Base-by-base conservation (phyloP, 2,113 vertebrate genomes). In the Ovibos moschatus region DNA sequence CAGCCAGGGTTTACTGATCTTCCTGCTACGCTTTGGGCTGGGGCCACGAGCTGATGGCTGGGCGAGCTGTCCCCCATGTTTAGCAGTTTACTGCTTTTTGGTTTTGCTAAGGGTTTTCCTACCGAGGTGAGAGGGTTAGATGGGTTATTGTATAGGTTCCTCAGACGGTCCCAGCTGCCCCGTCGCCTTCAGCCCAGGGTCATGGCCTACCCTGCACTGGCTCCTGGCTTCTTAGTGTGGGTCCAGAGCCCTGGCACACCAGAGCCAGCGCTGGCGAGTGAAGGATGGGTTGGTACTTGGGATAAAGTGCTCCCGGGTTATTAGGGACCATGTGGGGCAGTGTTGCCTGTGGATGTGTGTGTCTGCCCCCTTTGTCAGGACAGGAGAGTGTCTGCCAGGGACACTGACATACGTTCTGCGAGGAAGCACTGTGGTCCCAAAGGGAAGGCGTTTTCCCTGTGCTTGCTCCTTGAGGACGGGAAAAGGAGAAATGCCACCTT, bases 341-440 rank as follows among this genome's bases (percentile, higher is more conserved):
- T 1, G 7, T 12, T 23, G 36, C 4, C 2, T 43, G 76, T 40
- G 28, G 13, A 19, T 11, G 23, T 2, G 40, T 10, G 4, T 12
- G 6, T 28, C 45, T 23, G 3, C 8, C 9, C 10, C 16, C 6
- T 28, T 67, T 28, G 19, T 53, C n/a, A n/a, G 60, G 67, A 79
- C 13, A 4, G 10, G 51, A 3, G 14, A 2, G 19, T 9, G 7
- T 36, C 67, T 55, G 40, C 28, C 13, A 6, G 58, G 36, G 51
- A 47, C 71, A 71, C 45, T 14, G 50, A 25, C 3, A 36, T 55
- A 28, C 55, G 16, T 27, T 21, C 17, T 23, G 0, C 25, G 33
- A 60, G 23, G 47, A 60, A 60, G n/a, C 57, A 76, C 43, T 7
- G 7, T 13, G 40, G 36, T 71, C 10, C 51, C 47, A 27, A 3